phyloP scores from a whole-genome alignment of 35 echinoderm and acorn worm species.

The Acanthaster planci region DNA sequence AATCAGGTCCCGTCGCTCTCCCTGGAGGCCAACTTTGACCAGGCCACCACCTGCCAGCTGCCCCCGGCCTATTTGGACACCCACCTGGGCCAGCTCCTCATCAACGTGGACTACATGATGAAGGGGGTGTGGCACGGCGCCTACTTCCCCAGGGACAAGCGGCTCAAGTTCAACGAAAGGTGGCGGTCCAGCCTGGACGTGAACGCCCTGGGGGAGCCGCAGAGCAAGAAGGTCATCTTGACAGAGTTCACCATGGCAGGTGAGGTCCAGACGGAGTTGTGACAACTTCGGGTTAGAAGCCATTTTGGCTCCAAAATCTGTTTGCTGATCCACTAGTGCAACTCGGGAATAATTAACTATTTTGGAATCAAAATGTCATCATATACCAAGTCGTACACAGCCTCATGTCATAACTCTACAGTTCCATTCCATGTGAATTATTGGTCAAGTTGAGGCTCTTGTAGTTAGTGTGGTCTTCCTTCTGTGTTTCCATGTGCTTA shows the following conservation, averaged over 20 bases:
- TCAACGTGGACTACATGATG: conserved; percentile 96
- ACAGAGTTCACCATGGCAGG: conserved; percentile 91
- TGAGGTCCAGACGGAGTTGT: not conserved
- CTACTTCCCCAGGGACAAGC: conserved; percentile 90
- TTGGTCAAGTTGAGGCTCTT: too few species aligned
- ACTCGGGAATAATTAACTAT: too few species aligned
- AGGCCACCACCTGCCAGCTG: conserved; percentile 77
- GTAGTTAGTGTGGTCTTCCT: too few species aligned
- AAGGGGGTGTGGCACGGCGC: conserved; percentile 92
- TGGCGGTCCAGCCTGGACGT: conserved; percentile 96
- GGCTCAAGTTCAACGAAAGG: conserved; percentile 85
- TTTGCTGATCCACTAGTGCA: too few species aligned
- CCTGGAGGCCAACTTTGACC: conserved; percentile 83
- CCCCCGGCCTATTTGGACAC: conserved; percentile 92
- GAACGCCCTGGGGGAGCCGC: conserved; percentile 69
- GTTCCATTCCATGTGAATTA: too few species aligned
- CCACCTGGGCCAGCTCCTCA: conserved; percentile 77
- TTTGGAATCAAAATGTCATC: too few species aligned
- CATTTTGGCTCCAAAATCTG: not conserved
- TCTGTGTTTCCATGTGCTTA: too few species aligned
- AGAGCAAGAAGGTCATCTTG: conserved; percentile 87
- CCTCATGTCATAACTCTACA: too few species aligned
- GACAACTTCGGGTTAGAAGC: too few species aligned
- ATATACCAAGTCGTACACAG: too few species aligned
- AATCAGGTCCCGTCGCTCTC: conserved; percentile 76